Conservation (phyloP, 1,140 invertebrate species). For the Nautilus pompilius region DNA sequence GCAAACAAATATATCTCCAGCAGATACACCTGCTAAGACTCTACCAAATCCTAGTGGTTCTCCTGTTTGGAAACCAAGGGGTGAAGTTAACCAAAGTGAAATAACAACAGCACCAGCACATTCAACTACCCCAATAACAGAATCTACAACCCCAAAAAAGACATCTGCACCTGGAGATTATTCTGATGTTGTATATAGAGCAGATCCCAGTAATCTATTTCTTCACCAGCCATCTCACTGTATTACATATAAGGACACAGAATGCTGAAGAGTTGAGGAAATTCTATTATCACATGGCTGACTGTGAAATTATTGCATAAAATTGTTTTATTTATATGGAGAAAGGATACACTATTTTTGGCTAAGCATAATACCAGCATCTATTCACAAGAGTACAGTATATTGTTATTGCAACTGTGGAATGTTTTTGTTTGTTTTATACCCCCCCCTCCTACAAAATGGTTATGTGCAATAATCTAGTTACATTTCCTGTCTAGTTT, state of each 20-base stretch:
- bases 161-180: constrained; percentile 13
- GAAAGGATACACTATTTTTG: too few relatives aligned
- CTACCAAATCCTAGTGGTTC: constrained; percentile 62
- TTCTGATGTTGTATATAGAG: constrained; percentile 13
- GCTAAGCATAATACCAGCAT: too few relatives aligned
- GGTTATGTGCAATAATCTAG: too few relatives aligned
- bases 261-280: too few relatives aligned
- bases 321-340: too few relatives aligned
- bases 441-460: too few relatives aligned
- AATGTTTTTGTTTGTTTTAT: too few relatives aligned
- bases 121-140: constrained; percentile 41
- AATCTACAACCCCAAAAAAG: constrained; percentile 14
- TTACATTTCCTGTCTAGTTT: too few relatives aligned
- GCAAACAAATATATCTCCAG: constrained; percentile 77
- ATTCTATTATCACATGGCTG: too few relatives aligned
- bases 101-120: constrained; percentile 32
- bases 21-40: constrained; percentile 57
- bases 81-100: constrained; percentile 26
- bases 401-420: too few relatives aligned
- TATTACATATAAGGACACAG: constrained; percentile 27
- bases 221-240: constrained; percentile 14
- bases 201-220: constrained; percentile 28
- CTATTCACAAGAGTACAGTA: too few relatives aligned
- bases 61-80: constrained; percentile 82
- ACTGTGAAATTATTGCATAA: too few relatives aligned